phyloP scores from a whole-genome alignment of 2,113 vertebrate species.

The Macquaria australasica region DNA sequence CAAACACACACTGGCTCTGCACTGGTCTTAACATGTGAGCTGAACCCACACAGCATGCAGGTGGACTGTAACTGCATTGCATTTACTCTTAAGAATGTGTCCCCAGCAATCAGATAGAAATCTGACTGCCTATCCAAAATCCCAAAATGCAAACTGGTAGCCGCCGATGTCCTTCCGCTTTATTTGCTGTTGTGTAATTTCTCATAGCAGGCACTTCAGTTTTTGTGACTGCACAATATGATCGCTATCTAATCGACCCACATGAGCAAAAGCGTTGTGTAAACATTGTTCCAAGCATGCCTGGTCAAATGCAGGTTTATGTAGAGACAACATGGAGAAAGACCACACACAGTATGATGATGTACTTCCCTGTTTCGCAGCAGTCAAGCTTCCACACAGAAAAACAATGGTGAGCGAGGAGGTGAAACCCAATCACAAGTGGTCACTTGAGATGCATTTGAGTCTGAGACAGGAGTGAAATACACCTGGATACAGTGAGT shows the following conservation, averaged over 20 bases:
- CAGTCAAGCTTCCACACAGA: background rate
- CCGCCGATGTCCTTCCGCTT: background rate
- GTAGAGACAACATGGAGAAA: background rate
- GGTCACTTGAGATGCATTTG: constrained; percentile 46
- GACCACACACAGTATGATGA: background rate
- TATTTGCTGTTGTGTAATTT: background rate
- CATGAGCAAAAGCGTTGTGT: background rate
- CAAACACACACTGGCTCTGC: background rate
- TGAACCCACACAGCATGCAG: background rate
- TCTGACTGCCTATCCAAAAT: background rate
- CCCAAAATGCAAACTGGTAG: background rate
- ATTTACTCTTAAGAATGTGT: background rate
- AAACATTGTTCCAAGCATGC: background rate
- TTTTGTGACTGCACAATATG: background rate
- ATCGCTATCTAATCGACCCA: background rate
- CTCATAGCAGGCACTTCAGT: background rate
- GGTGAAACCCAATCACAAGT: constrained; percentile 41
- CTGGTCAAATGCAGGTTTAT: background rate
- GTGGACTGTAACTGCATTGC: background rate
- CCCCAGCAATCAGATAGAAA: background rate
- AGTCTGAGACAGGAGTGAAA: constrained; percentile 7
- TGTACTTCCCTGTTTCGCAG: background rate
- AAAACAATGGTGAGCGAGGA: constrained; percentile 7
- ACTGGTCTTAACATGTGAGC: background rate
- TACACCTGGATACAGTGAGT: background rate